These are phyloP conservation scores for Prinia subflava DNA, from an alignment of 2,113 vertebrate genomes.

Conservation along the genomic window DNA sequence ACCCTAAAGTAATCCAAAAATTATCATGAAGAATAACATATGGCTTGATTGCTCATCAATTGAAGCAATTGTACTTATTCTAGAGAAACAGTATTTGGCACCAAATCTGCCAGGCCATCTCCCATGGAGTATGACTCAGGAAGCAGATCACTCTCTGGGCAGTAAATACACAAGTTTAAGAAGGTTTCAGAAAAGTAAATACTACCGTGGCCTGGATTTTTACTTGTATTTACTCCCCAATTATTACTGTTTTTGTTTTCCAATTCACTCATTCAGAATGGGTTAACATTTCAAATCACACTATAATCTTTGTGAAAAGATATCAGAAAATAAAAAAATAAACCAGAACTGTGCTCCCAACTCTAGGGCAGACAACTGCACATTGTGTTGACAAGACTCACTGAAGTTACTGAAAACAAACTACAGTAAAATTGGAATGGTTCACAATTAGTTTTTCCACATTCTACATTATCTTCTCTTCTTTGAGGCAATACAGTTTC, in stretches of 20 bases:
- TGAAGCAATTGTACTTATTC: background rate
- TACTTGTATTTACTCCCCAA: background rate
- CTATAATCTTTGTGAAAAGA: background rate
- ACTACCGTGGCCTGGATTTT: background rate
- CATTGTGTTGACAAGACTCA: background rate
- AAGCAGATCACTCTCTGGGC: background rate
- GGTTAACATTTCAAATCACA: background rate
- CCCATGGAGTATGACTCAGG: background rate
- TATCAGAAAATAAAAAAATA: background rate
- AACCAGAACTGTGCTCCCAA: background rate
- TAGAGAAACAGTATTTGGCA: background rate
- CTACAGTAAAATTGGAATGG: background rate
- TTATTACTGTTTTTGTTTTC: background rate
- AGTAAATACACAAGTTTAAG: background rate
- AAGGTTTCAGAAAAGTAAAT: background rate
- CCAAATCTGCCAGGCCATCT: background rate
- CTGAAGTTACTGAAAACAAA: background rate
- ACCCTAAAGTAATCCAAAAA: background rate
- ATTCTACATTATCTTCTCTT: background rate
- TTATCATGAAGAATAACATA: background rate
- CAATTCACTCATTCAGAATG: background rate
- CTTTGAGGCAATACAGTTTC: background rate
- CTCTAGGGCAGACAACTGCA: background rate
- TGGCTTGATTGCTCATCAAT: background rate
- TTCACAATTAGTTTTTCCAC: background rate